A percentile compares a stretch with the other conserved stretches of the same genome.
These are phyloP conservation scores for Gobionotothen gibberifrons DNA, from an alignment of 2,797 vertebrate genomes.

Conservation along the genomic window DNA sequence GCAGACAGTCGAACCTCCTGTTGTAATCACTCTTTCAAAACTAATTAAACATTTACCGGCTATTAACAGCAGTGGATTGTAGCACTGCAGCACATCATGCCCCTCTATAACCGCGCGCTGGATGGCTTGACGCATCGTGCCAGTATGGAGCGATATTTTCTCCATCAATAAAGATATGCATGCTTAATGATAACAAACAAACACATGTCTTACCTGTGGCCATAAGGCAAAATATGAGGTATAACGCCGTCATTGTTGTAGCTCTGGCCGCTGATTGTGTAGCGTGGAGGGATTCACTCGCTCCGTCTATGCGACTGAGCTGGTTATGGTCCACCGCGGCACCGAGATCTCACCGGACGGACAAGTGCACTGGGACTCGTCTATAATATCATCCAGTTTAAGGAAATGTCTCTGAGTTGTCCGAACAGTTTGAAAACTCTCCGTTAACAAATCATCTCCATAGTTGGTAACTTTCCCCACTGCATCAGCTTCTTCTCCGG, in stretches of 20 bases:
- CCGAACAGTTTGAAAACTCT: slow-evolving; percentile 55
- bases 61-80: slow-evolving; percentile 58
- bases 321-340: slow-evolving; percentile 64
- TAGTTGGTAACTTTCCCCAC: slow-evolving; percentile 74
- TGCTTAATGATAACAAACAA: slow-evolving; percentile 1
- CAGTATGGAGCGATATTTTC: slow-evolving; percentile 48
- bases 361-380: slow-evolving; percentile 39
- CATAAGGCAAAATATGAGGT: slow-evolving; percentile 82
- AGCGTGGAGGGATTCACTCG: slow-evolving; percentile 49
- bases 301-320: slow-evolving; percentile 59
- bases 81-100: slow-evolving; percentile 69
- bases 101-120: slow-evolving; percentile 42
- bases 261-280: slow-evolving; percentile 46
- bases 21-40: slow-evolving; percentile 47
- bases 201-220: slow-evolving; percentile 80
- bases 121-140: slow-evolving; percentile 79
- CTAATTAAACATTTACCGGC: slow-evolving; percentile 57
- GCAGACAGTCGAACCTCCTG: slow-evolving; percentile 7
- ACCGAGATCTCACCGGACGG: slow-evolving; percentile 53
- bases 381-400: slow-evolving; percentile 62
- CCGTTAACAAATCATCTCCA: slow-evolving; percentile 63
- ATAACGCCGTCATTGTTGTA: slow-evolving; percentile 76
- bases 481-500: slow-evolving; percentile 50
- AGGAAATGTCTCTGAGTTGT: slow-evolving; percentile 31
- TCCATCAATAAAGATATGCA: slow-evolving; percentile 25